phyloP scores from a whole-genome alignment of 2,113 vertebrate species.

The Hydrolagus affinis region DNA sequence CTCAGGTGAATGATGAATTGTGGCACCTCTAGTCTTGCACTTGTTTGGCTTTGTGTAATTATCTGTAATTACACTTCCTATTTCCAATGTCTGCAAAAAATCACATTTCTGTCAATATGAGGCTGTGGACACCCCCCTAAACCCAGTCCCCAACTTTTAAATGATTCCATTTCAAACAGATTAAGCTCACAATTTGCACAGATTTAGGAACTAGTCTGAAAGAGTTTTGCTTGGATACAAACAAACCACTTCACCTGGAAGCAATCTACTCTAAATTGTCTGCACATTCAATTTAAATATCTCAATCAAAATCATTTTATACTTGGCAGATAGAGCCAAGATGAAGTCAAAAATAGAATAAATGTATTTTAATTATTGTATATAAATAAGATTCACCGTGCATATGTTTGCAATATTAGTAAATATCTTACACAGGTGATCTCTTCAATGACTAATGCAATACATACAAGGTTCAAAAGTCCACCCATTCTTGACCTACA shows the following conservation, averaged over 20 bases:
- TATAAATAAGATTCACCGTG: not conserved
- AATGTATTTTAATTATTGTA: not conserved
- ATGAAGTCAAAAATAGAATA: not conserved
- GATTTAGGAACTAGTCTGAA: slow-evolving; percentile 10
- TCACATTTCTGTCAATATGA: slow-evolving; percentile 17
- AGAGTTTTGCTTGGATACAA: slow-evolving; percentile 9
- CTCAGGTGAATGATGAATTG: slow-evolving; percentile 28
- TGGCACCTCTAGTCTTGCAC: slow-evolving; percentile 23
- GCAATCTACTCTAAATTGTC: slow-evolving; percentile 26
- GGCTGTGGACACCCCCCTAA: not conserved
- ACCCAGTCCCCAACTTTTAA: not conserved
- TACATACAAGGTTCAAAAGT: too few species aligned
- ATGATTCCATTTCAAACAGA: not conserved
- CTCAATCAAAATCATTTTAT: slow-evolving; percentile 1
- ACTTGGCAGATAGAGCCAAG: not conserved
- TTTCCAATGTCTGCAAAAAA: slow-evolving; percentile 29
- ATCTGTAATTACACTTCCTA: slow-evolving; percentile 28
- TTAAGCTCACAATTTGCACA: slow-evolving; percentile 5
- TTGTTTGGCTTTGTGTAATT: slow-evolving; percentile 26
- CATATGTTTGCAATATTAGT: not conserved
- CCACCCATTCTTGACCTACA: too few species aligned
- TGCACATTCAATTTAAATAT: slow-evolving; percentile 18
- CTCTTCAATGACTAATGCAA: not conserved
- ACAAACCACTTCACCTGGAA: slow-evolving; percentile 11
- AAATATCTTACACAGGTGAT: not conserved